These are phyloP conservation scores for Scolopax mira DNA, from an alignment of 2,113 vertebrate genomes.

Conservation along the genomic window DNA sequence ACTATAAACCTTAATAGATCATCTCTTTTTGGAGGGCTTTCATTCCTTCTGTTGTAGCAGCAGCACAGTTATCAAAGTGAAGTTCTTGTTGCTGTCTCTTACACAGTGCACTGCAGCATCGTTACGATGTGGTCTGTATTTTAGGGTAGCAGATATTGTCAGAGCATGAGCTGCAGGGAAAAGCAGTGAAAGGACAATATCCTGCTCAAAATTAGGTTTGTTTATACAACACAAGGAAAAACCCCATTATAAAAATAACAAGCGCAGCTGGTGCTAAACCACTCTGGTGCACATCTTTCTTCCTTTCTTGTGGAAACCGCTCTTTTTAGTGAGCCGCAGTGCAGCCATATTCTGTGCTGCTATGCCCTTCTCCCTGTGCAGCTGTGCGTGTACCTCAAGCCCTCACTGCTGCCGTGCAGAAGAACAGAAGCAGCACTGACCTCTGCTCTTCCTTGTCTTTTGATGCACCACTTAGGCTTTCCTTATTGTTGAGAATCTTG, in stretches of 20 bases:
- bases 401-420: accelerated
- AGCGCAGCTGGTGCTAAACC: background rate
- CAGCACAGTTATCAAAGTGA: background rate
- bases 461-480: background rate
- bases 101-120: background rate
- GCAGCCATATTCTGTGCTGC: background rate
- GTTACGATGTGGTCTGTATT: background rate
- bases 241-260: background rate
- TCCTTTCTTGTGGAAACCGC: background rate
- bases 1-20: background rate
- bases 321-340: background rate
- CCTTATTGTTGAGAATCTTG: background rate
- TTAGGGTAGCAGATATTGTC: background rate
- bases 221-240: background rate
- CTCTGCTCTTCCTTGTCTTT: background rate
- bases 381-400: accelerated
- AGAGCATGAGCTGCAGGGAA: background rate
- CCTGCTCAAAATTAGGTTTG: background rate
- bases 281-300: background rate
- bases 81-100: background rate
- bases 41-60: background rate
- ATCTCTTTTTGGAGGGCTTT: background rate
- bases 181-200: background rate
- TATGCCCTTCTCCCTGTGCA: background rate
- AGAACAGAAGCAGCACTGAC: background rate